Percentiles rank a stretch among this genome's conserved stretches.
Conservation (phyloP, 2,888 invertebrate genomes). For the Eristalinus sepulchralis region DNA sequence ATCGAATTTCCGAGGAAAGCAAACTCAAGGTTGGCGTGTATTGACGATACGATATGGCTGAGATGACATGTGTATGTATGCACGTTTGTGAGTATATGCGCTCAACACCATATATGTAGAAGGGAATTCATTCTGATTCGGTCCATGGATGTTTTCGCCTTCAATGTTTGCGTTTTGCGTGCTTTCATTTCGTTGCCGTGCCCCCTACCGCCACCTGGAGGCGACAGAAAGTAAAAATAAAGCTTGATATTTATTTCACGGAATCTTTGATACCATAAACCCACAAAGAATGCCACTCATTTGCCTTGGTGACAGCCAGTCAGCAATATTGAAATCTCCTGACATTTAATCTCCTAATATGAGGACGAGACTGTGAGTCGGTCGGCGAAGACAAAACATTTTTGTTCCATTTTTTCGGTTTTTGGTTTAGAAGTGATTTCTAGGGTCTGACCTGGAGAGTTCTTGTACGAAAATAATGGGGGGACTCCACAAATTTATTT, state of each 20-base stretch:
- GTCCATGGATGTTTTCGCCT: slow-evolving; percentile 19
- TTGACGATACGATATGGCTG: slow-evolving; percentile 26
- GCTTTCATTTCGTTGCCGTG: neutral
- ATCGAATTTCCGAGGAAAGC: slow-evolving; percentile 41
- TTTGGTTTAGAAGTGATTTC: neutral
- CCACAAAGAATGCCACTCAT: slow-evolving; percentile 21
- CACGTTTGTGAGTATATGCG: neutral
- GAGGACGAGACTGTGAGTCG: neutral
- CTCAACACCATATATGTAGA: neutral
- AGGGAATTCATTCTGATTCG: slow-evolving; percentile 3
- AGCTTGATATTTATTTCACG: slow-evolving; percentile 26
- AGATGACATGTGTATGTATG: neutral
- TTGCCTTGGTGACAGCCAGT: slow-evolving; percentile 33
- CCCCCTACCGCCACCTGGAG: neutral
- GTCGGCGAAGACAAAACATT: neutral
- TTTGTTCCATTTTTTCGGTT: neutral
- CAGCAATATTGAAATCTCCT: slow-evolving; percentile 30
- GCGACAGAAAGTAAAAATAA: slow-evolving; percentile 24
- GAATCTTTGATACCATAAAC: slow-evolving; percentile 30
- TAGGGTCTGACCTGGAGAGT: slow-evolving; percentile 12
- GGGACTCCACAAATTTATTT: slow-evolving; percentile 20
- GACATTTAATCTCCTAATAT: slow-evolving; percentile 28
- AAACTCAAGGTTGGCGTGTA: slow-evolving; percentile 29
- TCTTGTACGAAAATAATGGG: neutral
- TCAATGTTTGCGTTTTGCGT: slow-evolving; percentile 15